Evolutionary conservation across 1,140 invertebrate species (phyloP).

Genomic region (Drosophila rufa): DNA sequence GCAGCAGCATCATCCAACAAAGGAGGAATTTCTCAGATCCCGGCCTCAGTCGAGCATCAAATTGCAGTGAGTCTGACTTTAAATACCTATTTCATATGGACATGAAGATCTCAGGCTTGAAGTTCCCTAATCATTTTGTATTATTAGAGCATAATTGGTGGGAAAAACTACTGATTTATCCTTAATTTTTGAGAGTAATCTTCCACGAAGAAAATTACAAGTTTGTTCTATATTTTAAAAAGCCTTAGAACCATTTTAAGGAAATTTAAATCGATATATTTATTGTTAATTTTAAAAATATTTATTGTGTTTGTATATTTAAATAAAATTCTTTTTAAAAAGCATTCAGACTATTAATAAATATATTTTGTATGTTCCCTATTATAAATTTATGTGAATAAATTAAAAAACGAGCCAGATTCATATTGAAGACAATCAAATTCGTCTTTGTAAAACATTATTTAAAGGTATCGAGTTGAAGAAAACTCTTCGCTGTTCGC

Average conservation of each 20-base stretch:
- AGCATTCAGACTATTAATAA: too few relatives aligned
- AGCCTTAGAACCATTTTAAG: not conserved
- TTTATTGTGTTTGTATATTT: too few relatives aligned
- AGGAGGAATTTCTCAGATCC: slow-evolving; percentile 42
- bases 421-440: not conserved
- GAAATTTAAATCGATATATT: not conserved
- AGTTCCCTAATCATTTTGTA: not conserved
- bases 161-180: not conserved
- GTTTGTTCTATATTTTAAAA: not conserved
- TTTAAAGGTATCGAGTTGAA: slow-evolving; percentile 7
- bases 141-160: not conserved
- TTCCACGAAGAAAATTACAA: not conserved
- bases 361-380: too few relatives aligned
- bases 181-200: not conserved
- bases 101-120: not conserved
- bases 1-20: slow-evolving; percentile 34
- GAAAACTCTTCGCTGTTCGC: not conserved
- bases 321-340: not conserved
- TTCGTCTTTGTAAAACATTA: not conserved
- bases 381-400: too few relatives aligned
- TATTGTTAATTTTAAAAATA: not conserved
- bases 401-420: too few relatives aligned
- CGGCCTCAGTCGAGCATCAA: slow-evolving; percentile 36
- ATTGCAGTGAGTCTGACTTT: slow-evolving; percentile 43
- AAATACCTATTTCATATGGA: slow-evolving; percentile 16